Evolutionary conservation across 1,140 invertebrate genomes (phyloP).

Genomic region (Pseudomyrmex pallidus): DNA sequence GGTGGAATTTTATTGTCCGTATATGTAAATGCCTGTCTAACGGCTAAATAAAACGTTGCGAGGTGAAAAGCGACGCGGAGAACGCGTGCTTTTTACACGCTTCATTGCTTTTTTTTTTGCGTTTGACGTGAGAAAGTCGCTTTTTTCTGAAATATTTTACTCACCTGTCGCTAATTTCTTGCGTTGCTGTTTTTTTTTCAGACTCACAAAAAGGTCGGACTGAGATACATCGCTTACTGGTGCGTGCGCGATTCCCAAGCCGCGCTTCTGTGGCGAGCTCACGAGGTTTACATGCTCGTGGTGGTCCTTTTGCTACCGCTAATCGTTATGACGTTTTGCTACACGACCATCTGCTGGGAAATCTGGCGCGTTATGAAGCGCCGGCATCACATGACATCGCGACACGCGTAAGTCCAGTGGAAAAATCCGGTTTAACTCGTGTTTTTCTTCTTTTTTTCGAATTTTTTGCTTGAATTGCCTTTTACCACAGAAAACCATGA

Average conservation of each 20-base stretch:
- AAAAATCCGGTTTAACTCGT: background rate
- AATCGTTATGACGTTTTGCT: slow-evolving; percentile 88
- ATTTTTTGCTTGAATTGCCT: background rate
- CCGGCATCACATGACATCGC: slow-evolving; percentile 86
- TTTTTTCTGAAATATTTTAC: too few species aligned
- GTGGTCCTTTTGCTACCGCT: slow-evolving; percentile 88
- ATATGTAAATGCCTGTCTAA: slow-evolving; percentile 7
- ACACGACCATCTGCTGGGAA: slow-evolving; percentile 88
- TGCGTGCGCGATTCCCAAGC: slow-evolving; percentile 87
- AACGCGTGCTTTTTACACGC: background rate
- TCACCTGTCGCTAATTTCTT: background rate
- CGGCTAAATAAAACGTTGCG: slow-evolving; percentile 48
- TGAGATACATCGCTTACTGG: slow-evolving; percentile 86
- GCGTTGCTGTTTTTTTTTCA: slow-evolving; percentile 70
- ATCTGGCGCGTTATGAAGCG: slow-evolving; percentile 88
- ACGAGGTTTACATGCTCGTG: slow-evolving; percentile 89
- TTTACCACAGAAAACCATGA: too few species aligned
- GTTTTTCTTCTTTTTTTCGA: background rate
- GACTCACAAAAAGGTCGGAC: slow-evolving; percentile 87
- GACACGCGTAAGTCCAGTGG: slow-evolving; percentile 82
- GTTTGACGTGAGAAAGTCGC: background rate
- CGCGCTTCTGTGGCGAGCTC: slow-evolving; percentile 85
- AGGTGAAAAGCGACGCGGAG: background rate
- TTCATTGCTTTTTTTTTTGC: background rate
- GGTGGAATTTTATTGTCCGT: background rate